Evolutionary conservation across 1,140 invertebrate genomes (phyloP).

Genomic region (Octopus bimaculoides): DNA sequence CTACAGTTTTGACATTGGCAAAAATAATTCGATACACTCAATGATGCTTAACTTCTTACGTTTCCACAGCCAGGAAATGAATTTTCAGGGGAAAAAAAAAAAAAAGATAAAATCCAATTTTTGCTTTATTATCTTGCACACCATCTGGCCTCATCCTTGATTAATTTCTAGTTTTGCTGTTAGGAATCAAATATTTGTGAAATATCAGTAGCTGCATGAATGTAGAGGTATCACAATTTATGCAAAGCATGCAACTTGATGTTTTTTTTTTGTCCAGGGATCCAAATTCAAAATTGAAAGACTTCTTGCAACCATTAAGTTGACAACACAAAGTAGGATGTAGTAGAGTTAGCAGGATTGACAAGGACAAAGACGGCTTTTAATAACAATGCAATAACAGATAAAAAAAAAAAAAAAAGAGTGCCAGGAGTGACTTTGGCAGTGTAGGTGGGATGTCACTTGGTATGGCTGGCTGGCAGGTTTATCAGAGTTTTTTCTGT

Average conservation of each 20-base stretch:
- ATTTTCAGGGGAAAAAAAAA: not conserved
- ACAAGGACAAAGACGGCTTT: not conserved
- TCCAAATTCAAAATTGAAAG: constrained; percentile 1
- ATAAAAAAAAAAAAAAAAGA: not conserved
- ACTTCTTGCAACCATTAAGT: constrained; percentile 6
- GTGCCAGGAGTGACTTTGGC: not conserved
- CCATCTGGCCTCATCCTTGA: not conserved
- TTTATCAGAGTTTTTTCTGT: not conserved
- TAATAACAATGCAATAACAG: not conserved
- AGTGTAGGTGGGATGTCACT: not conserved
- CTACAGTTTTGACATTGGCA: not conserved
- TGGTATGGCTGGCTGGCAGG: not conserved
- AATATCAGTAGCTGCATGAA: not conserved
- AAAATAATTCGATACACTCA: not conserved
- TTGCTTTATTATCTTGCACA: not conserved
- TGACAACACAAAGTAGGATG: not conserved
- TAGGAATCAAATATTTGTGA: not conserved
- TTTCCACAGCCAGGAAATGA: not conserved
- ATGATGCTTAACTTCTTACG: not conserved
- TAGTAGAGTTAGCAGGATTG: not conserved
- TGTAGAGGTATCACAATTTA: not conserved
- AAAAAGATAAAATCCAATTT: not conserved
- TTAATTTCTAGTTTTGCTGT: not conserved
- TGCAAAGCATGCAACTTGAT: not conserved
- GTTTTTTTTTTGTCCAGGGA: not conserved